Conservation (phyloP, 2,113 vertebrate genomes). For the Elgaria multicarinata region DNA sequence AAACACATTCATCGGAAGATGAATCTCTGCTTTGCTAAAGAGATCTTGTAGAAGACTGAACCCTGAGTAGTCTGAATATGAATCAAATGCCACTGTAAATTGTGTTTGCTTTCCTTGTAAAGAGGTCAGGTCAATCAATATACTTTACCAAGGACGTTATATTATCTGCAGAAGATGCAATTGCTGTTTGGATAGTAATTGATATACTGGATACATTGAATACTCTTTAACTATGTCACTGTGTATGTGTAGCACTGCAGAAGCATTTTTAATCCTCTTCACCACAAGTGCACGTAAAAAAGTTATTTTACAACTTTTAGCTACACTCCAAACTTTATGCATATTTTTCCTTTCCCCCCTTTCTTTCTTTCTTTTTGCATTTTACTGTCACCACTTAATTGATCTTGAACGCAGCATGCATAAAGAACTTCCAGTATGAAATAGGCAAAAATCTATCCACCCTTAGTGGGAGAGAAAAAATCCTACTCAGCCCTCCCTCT, state of each 20-base stretch:
- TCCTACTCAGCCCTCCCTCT: too few species aligned
- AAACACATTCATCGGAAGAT: slow-evolving; percentile 34
- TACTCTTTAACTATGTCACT: background rate
- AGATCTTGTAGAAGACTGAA: background rate
- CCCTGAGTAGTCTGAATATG: slow-evolving; percentile 3
- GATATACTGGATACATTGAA: background rate
- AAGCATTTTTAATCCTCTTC: background rate
- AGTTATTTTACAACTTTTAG: background rate
- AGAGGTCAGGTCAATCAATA: background rate
- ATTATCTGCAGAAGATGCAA: slow-evolving; percentile 14
- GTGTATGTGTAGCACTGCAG: background rate
- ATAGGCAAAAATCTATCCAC: too few species aligned
- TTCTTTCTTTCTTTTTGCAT: background rate
- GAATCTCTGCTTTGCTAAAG: slow-evolving; percentile 1
- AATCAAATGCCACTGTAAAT: slow-evolving; percentile 24
- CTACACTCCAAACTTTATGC: background rate
- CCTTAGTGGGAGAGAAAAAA: too few species aligned
- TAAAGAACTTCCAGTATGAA: too few species aligned
- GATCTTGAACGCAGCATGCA: background rate
- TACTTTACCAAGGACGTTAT: slow-evolving; percentile 1
- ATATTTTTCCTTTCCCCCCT: background rate
- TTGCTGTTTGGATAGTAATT: slow-evolving; percentile 18
- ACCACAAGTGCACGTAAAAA: background rate
- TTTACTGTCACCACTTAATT: background rate
- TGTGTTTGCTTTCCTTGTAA: slow-evolving; percentile 28